phyloP scores from a whole-genome alignment of 2,888 invertebrate species.

The Diplolepis rosae region DNA sequence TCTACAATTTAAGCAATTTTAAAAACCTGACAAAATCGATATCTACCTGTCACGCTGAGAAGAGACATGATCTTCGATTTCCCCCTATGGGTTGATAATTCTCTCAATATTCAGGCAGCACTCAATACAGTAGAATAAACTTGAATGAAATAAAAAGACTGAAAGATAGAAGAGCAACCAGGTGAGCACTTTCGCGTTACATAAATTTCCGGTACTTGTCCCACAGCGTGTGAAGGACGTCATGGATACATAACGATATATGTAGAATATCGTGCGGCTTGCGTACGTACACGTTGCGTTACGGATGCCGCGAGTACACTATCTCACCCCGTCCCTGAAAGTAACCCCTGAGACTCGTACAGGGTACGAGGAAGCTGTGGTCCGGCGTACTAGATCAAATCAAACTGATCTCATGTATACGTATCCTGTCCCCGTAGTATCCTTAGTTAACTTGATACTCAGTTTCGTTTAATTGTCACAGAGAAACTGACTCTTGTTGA shows the following conservation, averaged over 20 bases:
- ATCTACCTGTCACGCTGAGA: conserved; percentile 28
- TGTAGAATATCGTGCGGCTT: conserved; percentile 9
- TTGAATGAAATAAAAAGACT: not conserved
- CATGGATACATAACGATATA: not conserved
- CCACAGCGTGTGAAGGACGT: conserved; percentile 8
- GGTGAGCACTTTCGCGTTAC: conserved; percentile 19
- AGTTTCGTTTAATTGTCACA: too few relatives aligned
- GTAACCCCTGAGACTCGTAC: not conserved
- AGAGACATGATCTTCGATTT: conserved; percentile 29
- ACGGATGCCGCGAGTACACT: not conserved
- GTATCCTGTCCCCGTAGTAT: too few relatives aligned
- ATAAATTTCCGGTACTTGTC: conserved; percentile 16
- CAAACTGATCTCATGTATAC: too few relatives aligned
- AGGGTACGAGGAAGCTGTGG: not conserved
- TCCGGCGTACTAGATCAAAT: not conserved
- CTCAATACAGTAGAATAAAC: not conserved
- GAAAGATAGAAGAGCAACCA: not conserved
- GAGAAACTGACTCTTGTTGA: too few relatives aligned
- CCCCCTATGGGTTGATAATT: not conserved
- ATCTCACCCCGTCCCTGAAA: not conserved
- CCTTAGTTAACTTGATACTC: too few relatives aligned
- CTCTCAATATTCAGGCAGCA: conserved; percentile 3
- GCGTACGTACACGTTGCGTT: not conserved
- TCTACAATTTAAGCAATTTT: too few relatives aligned
- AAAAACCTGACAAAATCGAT: not conserved